A percentile compares a stretch with the other conserved stretches of the same genome.
Conservation (phyloP, 2,888 invertebrate species). For the Drosophila tripunctata region DNA sequence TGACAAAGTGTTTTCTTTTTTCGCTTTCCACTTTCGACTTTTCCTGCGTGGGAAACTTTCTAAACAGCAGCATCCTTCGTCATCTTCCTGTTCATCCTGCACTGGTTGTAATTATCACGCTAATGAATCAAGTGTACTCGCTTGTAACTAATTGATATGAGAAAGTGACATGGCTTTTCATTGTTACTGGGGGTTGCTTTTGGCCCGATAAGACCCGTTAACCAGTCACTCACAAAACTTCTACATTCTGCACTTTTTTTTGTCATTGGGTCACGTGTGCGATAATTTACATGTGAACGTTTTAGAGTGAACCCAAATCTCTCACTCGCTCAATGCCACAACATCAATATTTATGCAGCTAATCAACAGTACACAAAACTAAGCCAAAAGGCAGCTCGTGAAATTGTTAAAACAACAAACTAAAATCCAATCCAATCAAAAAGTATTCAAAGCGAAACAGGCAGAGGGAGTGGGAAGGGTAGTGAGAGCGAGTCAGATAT, state of each 20-base stretch:
- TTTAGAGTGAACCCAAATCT: conserved; percentile 1
- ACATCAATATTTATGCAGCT: conserved; percentile 53
- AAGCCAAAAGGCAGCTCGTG: conserved; percentile 27
- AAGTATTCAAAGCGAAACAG: conserved; percentile 21
- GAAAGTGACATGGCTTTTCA: conserved; percentile 68
- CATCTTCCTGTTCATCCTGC: conserved; percentile 20
- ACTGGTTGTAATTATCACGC: conserved; percentile 76
- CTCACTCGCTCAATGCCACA: conserved; percentile 15
- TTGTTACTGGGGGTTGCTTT: conserved; percentile 48
- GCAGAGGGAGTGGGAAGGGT: background rate
- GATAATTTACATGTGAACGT: conserved; percentile 62
- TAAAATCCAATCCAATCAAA: conserved; percentile 59
- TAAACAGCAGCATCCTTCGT: conserved; percentile 33
- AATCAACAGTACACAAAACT: conserved; percentile 50
- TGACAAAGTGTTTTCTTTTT: conserved; percentile 42
- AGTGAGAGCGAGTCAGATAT: background rate
- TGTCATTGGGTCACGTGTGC: conserved; percentile 31
- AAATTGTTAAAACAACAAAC: conserved; percentile 26
- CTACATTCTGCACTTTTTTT: conserved; percentile 23
- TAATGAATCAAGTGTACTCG: conserved; percentile 79
- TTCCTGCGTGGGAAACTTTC: conserved; percentile 62
- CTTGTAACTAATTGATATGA: conserved; percentile 78
- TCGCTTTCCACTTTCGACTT: background rate
- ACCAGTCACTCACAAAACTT: conserved; percentile 15
- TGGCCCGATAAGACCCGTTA: conserved; percentile 24